Evolutionary conservation across 1,140 invertebrate species (phyloP).

Genomic region (Drosophila seguyi): DNA sequence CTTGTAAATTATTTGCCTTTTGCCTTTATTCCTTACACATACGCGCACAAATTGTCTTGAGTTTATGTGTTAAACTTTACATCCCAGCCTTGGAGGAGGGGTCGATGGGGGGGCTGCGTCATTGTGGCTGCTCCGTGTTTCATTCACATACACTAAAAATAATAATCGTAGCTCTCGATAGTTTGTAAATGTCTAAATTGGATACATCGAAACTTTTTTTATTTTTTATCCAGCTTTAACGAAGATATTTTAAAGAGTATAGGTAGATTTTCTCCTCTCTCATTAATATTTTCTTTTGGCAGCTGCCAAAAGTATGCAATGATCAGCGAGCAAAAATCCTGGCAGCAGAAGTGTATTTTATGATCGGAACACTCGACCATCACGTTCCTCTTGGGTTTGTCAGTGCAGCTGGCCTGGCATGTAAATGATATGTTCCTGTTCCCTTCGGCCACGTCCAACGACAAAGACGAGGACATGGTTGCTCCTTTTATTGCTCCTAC

Average conservation of each 20-base stretch:
- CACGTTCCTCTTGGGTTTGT: constrained; percentile 12
- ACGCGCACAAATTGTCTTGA: constrained; percentile 81
- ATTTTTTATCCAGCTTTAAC: too few relatives aligned
- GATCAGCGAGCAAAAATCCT: too few relatives aligned
- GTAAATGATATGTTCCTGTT: constrained; percentile 83
- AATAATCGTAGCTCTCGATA: not conserved
- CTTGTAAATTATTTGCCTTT: constrained; percentile 83
- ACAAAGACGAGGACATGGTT: constrained; percentile 25
- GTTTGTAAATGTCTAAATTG: not conserved
- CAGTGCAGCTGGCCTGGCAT: constrained; percentile 66
- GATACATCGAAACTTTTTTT: too few relatives aligned
- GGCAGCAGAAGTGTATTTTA: not conserved
- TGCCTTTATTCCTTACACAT: constrained; percentile 81
- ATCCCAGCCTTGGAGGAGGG: constrained; percentile 57
- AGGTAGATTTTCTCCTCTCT: too few relatives aligned
- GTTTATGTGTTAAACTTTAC: constrained; percentile 84
- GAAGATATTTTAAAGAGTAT: too few relatives aligned
- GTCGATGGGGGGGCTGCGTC: constrained; percentile 27
- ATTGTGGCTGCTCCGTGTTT: constrained; percentile 55
- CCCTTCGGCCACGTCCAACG: constrained; percentile 75
- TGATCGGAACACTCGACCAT: constrained; percentile 1
- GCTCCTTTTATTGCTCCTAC: constrained; percentile 58
- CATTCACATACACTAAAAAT: constrained; percentile 6
- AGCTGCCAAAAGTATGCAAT: not conserved
- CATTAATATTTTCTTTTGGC: too few relatives aligned